A percentile compares a stretch with the other conserved stretches of the same genome.
Evolutionary conservation across 2,797 vertebrate species (phyloP).

Genomic region (Tachyglossus aculeatus): DNA sequence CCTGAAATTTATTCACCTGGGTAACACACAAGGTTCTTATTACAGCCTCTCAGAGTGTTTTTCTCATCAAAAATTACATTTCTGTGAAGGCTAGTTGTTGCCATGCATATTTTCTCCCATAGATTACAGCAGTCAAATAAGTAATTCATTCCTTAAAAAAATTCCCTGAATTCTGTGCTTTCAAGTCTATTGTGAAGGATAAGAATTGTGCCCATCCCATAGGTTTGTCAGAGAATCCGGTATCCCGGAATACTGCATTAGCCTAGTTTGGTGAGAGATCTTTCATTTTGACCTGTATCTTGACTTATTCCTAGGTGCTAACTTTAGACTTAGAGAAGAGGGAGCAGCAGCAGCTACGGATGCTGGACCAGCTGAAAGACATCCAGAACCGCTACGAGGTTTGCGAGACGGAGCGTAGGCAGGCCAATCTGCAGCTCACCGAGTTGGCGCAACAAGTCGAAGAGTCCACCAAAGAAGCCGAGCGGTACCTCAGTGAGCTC

Average conservation of each 20-base stretch:
- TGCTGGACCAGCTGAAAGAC: conserved; percentile 87
- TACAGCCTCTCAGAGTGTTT: conserved; percentile 1
- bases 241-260: neutral
- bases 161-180: conserved; percentile 3
- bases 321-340: conserved; percentile 80
- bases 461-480: conserved; percentile 77
- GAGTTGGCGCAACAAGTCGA: conserved; percentile 76
- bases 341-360: conserved; percentile 86
- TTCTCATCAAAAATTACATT: neutral
- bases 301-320: conserved; percentile 75
- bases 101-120: neutral
- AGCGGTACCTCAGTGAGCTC: conserved; percentile 70
- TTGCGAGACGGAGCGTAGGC: conserved; percentile 66
- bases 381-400: conserved; percentile 79
- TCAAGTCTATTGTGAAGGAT: conserved; percentile 23
- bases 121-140: conserved; percentile 4
- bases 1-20: conserved; percentile 7
- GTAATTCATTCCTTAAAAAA: conserved; percentile 7
- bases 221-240: neutral
- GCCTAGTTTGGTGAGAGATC: too few relatives aligned
- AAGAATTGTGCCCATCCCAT: neutral
- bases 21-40: neutral
- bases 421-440: conserved; percentile 72
- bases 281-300: conserved; percentile 6
- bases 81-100: neutral